These are phyloP conservation scores for Trissolcus brochymenae DNA, from an alignment of 2,888 invertebrate genomes.

Conservation along the genomic window DNA sequence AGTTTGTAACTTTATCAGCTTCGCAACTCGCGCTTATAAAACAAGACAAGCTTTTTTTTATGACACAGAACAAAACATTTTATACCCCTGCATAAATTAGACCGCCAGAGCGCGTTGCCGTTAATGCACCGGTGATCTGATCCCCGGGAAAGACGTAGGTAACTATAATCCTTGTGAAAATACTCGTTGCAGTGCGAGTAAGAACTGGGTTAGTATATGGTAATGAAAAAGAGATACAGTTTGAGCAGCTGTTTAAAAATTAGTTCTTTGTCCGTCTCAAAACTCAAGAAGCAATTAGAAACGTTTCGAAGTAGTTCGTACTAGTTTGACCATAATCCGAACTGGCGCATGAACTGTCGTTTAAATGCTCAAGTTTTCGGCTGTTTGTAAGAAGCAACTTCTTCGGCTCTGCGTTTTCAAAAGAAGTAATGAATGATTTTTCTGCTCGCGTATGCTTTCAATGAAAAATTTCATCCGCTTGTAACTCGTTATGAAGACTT, in stretches of 20 bases:
- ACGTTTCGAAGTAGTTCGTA: conserved; percentile 22
- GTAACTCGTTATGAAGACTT: no score
- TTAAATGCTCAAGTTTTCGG: conserved; percentile 5
- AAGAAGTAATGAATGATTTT: no score
- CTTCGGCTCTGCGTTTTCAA: neutral
- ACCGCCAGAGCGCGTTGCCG: conserved; percentile 10
- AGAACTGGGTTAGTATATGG: conserved; percentile 14
- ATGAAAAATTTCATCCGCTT: no score
- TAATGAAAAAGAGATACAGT: conserved; percentile 13
- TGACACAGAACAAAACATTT: conserved; percentile 2
- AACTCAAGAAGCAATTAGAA: conserved; percentile 22
- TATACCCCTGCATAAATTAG: conserved; percentile 14
- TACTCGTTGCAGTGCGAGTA: neutral
- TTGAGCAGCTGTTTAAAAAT: conserved; percentile 10
- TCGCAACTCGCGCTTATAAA: conserved; percentile 29
- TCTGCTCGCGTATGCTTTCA: no score
- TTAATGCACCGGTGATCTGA: conserved; percentile 21
- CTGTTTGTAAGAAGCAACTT: neutral
- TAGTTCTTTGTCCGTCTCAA: conserved; percentile 5
- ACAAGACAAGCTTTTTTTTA: conserved; percentile 23
- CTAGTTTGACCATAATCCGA: conserved; percentile 17
- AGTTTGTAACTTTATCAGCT: conserved; percentile 33
- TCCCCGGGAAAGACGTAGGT: neutral
- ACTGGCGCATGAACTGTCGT: conserved; percentile 17
- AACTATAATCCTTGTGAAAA: neutral